Base-by-base conservation (phyloP, 2,797 vertebrate species). In the Kryptopterus vitreolus region DNA sequence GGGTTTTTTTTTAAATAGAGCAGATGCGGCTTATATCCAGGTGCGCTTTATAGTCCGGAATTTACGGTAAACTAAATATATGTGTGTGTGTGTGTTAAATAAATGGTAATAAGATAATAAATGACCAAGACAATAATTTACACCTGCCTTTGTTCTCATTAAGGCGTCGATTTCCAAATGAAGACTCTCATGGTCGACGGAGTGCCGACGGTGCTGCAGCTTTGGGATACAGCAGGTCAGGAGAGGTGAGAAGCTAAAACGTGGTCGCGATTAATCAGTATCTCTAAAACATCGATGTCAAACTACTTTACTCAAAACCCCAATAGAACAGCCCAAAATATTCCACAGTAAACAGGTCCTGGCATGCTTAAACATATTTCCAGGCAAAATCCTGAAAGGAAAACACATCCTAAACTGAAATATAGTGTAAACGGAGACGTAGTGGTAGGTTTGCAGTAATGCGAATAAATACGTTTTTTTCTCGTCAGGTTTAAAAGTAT, bases 91-190 rank as follows among this genome's bases (percentile, higher is more conserved):
- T 43, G 7, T 43, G 38, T 43, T 7, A 43, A 43, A 43, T 43
- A 43, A 43, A 43, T 43, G 8, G 10, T 1, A 15, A 50, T 69
- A 22, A 13, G 26, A 71, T 53, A 52, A 26, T 10, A 53, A 71
- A 53, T 55, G 20, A 9, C 2, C n/a, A 22, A 13, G 26, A 71
- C 33, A 52, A 26, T 10, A 53, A 71, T 33, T 55, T 11, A 9
- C 2, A 1, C 1, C 52, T 24, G 18, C 35, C 22, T 68, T 26
- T 72, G 15, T 76, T 48, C 61, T 82, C 2, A 52, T 77, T 33
- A 73, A 99, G 97, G 96, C 62, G 97, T 98, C 69, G 98, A 98
- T 91, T 99, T 99, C 89, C 97, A 98, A 87, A 96, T 98, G 95
- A 99, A 98, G 89, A 96, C 94, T 5, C 87, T 99, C 20, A 87